A percentile compares a stretch with the other conserved stretches of the same genome.
phyloP scores from a whole-genome alignment of 2,888 invertebrate species.

The Scrobipalpa costella region DNA sequence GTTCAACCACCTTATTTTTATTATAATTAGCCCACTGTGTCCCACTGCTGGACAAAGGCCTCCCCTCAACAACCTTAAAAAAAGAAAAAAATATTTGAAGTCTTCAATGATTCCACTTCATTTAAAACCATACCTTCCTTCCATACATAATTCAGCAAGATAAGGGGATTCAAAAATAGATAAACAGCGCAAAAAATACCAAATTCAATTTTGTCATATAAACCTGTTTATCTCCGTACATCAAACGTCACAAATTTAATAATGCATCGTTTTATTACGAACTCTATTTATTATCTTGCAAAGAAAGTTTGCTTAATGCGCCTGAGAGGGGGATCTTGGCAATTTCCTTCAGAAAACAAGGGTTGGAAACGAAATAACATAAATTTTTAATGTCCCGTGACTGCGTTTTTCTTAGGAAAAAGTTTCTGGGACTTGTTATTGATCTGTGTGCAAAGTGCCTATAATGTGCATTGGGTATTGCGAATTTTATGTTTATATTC shows the following conservation, averaged over 20 bases:
- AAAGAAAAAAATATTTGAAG: not conserved
- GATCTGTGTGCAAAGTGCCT: conserved; percentile 18
- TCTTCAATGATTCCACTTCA: not conserved
- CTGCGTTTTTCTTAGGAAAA: conserved; percentile 15
- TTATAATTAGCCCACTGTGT: too few relatives aligned
- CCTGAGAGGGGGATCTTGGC: conserved; percentile 55
- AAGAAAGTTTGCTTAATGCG: conserved; percentile 61
- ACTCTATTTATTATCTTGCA: conserved; percentile 44
- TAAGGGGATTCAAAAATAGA: not conserved
- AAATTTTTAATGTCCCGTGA: conserved; percentile 49
- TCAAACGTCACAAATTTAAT: conserved; percentile 67
- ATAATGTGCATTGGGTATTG: not conserved
- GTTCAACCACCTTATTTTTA: too few relatives aligned
- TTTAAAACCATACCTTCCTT: not conserved
- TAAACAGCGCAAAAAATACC: conserved; percentile 16
- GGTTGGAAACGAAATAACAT: conserved; percentile 55
- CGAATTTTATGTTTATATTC: not conserved
- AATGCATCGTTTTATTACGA: conserved; percentile 67
- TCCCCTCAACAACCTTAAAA: too few relatives aligned
- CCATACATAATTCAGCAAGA: not conserved
- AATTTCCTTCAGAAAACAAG: conserved; percentile 74
- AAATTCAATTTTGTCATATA: conserved; percentile 36
- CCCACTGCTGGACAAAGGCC: too few relatives aligned
- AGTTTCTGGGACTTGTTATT: conserved; percentile 10
- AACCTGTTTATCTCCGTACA: conserved; percentile 50